Percentiles rank a stretch among this genome's conserved stretches.
These are phyloP conservation scores for Oxyruncus cristatus DNA, from an alignment of 2,113 vertebrate species.

Conservation along the genomic window DNA sequence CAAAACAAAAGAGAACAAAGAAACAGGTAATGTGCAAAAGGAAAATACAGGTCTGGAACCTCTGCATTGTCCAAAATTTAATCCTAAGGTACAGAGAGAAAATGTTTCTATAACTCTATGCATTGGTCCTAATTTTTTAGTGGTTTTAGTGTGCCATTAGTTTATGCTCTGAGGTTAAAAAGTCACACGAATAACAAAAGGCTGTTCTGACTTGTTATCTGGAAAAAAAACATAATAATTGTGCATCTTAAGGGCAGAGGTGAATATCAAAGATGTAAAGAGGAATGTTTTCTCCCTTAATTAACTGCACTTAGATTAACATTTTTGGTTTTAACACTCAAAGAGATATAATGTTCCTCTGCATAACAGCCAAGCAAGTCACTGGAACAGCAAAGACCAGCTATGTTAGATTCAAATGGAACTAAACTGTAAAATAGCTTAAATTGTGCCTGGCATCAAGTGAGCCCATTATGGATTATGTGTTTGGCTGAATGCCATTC, in stretches of 20 bases:
- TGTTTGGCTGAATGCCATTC: background rate
- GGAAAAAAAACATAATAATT: background rate
- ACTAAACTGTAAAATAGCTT: conserved; percentile 21
- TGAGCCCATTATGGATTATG: background rate
- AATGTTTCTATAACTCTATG: background rate
- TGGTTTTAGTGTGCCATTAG: background rate
- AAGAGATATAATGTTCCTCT: background rate
- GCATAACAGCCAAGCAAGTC: background rate
- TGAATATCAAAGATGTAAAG: background rate
- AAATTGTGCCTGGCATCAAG: background rate
- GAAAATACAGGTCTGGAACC: background rate
- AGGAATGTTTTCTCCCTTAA: background rate
- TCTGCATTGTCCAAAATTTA: background rate
- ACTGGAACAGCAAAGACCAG: background rate
- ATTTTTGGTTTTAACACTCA: background rate
- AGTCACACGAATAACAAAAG: background rate
- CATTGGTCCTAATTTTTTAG: background rate
- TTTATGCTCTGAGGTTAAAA: background rate
- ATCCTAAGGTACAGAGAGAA: background rate
- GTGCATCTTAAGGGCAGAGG: background rate
- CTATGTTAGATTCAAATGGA: background rate
- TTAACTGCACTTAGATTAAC: background rate
- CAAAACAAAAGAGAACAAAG: rapidly evolving
- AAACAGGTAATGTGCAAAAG: rapidly evolving
- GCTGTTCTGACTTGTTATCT: background rate